Conservation (phyloP, 2,113 vertebrate species). For the Cebus imitator region DNA sequence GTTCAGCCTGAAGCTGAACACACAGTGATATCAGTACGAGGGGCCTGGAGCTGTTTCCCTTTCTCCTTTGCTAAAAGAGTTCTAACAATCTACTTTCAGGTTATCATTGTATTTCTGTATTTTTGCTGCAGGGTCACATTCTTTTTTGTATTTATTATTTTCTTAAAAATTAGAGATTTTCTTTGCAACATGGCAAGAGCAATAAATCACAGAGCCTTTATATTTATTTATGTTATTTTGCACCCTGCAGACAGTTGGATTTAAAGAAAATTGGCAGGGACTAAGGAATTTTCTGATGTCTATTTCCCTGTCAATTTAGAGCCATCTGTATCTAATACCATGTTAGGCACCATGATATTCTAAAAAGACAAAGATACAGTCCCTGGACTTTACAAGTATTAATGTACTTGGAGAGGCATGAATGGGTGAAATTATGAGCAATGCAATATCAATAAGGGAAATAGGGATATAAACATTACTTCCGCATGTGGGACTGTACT, state of each 20-base stretch:
- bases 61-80: not conserved
- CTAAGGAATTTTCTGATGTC: not conserved
- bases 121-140: not conserved
- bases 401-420: not conserved
- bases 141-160: no score
- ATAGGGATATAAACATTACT: fast-evolving
- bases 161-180: not conserved
- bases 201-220: not conserved
- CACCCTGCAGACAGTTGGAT: not conserved
- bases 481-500: not conserved
- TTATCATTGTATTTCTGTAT: not conserved
- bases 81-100: not conserved
- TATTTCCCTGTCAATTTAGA: not conserved
- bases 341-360: no score
- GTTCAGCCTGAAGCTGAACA: not conserved
- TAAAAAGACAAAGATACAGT: not conserved
- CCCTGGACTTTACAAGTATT: not conserved
- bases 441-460: not conserved
- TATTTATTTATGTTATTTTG: not conserved
- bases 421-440: not conserved
- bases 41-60: not conserved
- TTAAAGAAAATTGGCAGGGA: not conserved
- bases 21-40: not conserved
- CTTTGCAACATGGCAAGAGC: not conserved
- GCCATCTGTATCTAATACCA: not conserved